A percentile compares a stretch with the other conserved stretches of the same genome.
Conservation (phyloP, 2,797 vertebrate species). For the Melanotaenia trifasciata region DNA sequence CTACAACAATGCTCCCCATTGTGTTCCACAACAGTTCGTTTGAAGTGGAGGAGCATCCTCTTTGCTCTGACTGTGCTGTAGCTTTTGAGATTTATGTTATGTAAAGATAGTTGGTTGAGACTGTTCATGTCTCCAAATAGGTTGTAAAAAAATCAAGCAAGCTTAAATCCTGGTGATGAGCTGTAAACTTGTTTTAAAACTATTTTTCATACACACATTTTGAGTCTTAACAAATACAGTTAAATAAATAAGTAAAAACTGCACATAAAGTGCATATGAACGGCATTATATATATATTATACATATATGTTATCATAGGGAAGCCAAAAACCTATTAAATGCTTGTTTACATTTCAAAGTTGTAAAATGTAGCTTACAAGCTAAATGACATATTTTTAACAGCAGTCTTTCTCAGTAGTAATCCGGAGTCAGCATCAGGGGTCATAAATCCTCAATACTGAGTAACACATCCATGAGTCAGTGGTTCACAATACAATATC, state of each 20-base stretch:
- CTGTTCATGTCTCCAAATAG: not conserved
- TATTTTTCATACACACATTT: not conserved
- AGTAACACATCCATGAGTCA: too few relatives aligned
- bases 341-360: too few relatives aligned
- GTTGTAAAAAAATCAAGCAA: not conserved
- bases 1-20: constrained; percentile 72
- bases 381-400: too few relatives aligned
- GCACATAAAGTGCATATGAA: not conserved
- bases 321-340: not conserved
- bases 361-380: too few relatives aligned
- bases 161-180: not conserved
- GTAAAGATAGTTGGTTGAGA: not conserved
- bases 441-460: too few relatives aligned
- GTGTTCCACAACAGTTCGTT: constrained; percentile 60
- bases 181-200: not conserved
- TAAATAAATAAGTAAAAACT: not conserved
- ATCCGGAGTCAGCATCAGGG: too few relatives aligned
- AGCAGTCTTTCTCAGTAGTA: too few relatives aligned
- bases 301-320: not conserved
- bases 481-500: too few relatives aligned
- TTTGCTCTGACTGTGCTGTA: constrained; percentile 4
- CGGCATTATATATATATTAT: too few relatives aligned
- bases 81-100: not conserved
- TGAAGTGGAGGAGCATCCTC: constrained; percentile 35
- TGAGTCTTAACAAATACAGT: too few relatives aligned